Conservation (phyloP, 2,113 vertebrate genomes). For the Calyptommatus sinebrachiatus region DNA sequence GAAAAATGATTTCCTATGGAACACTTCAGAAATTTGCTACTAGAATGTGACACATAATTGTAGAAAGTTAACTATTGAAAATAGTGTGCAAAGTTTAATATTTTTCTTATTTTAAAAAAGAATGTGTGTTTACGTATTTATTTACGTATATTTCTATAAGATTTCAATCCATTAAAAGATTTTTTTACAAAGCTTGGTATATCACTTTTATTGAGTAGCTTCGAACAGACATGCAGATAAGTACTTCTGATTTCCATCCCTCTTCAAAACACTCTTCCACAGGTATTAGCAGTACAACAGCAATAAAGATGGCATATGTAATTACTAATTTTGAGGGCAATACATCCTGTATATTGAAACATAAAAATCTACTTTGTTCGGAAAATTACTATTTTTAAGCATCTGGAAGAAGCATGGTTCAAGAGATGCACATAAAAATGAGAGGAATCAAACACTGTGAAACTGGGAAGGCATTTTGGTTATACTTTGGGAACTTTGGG, state of each 20-base stretch:
- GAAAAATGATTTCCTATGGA: background rate
- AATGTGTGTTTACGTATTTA: background rate
- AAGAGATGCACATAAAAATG: background rate
- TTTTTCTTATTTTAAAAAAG: background rate
- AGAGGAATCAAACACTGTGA: background rate
- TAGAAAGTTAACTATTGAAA: background rate
- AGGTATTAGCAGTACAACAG: background rate
- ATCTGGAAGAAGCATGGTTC: background rate
- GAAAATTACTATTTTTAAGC: background rate
- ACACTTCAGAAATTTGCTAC: background rate
- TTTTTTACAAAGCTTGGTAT: background rate
- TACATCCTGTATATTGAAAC: background rate
- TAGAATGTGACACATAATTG: background rate
- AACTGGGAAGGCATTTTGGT: slow-evolving; percentile 17
- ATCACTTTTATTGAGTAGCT: background rate
- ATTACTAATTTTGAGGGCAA: background rate
- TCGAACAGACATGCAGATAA: background rate
- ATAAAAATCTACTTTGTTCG: background rate
- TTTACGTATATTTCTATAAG: background rate
- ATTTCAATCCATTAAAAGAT: background rate
- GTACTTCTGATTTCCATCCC: background rate
- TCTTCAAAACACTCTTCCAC: background rate
- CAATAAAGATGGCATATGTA: background rate
- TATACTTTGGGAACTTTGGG: background rate
- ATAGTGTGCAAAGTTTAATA: background rate